phyloP scores from a whole-genome alignment of 2,888 invertebrate species.

The Pseudococcus viburni region DNA sequence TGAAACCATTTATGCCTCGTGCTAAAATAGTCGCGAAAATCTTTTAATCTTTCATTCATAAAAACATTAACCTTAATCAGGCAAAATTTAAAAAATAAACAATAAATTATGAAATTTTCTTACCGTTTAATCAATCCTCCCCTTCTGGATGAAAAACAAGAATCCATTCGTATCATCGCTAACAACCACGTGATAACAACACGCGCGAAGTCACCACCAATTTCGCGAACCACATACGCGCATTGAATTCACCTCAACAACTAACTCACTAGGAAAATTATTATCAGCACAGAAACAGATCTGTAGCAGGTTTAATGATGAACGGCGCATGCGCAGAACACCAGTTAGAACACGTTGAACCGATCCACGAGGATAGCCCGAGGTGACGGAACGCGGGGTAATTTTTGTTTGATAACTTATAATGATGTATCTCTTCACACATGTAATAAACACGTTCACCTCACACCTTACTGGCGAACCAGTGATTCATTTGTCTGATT shows the following conservation, averaged over 20 bases:
- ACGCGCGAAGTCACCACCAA: constrained; percentile 33
- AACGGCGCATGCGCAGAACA: neutral
- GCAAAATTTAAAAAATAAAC: neutral
- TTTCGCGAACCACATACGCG: constrained; percentile 37
- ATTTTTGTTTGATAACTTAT: constrained; percentile 14
- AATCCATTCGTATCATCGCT: constrained; percentile 48
- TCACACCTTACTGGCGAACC: neutral
- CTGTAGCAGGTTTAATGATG: neutral
- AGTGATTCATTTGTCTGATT: constrained; percentile 15
- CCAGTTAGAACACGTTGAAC: constrained; percentile 1
- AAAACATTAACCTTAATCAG: too few relatives aligned
- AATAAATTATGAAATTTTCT: neutral
- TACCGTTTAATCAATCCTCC: constrained; percentile 54
- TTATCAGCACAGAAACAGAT: neutral
- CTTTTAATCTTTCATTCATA: too few relatives aligned
- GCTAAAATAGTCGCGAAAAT: too few relatives aligned
- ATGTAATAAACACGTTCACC: constrained; percentile 15
- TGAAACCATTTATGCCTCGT: too few relatives aligned
- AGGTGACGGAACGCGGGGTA: neutral
- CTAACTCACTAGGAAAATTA: neutral
- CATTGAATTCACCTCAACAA: constrained; percentile 4
- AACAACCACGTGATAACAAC: constrained; percentile 48
- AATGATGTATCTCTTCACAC: constrained; percentile 23
- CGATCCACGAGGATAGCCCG: neutral
- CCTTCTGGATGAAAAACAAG: constrained; percentile 42